Evolutionary conservation across 2,113 vertebrate genomes (phyloP).

Genomic region (Columbina picui): DNA sequence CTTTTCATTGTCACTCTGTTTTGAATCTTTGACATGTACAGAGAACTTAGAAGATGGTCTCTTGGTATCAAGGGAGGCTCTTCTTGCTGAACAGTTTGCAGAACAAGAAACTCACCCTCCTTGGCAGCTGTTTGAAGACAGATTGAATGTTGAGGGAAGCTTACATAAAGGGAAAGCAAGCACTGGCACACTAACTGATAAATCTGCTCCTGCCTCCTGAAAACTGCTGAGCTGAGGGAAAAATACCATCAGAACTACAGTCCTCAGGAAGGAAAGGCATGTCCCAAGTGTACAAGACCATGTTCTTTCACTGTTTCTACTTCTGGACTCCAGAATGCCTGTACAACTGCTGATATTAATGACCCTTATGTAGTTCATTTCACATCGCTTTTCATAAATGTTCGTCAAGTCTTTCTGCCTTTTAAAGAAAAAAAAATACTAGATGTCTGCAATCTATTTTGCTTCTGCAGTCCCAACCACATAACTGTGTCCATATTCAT

Average conservation of each 20-base stretch:
- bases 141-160: conserved; percentile 26
- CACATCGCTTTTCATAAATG: background rate
- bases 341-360: background rate
- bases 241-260: background rate
- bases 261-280: background rate
- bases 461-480: background rate
- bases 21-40: background rate
- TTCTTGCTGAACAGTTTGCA: conserved; percentile 30
- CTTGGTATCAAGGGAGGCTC: background rate
- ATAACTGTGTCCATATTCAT: accelerated
- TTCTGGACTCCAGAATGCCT: background rate
- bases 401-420: background rate
- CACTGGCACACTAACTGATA: conserved; percentile 19
- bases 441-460: background rate
- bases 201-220: background rate
- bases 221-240: conserved; percentile 29
- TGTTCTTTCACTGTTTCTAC: background rate
- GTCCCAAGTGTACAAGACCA: accelerated
- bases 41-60: background rate
- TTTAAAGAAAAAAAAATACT: background rate
- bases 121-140: conserved; percentile 20
- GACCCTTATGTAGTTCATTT: background rate
- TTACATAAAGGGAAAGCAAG: conserved; percentile 35
- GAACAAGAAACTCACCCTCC: conserved; percentile 15
- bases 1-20: background rate